Evolutionary conservation across 2,888 invertebrate genomes (phyloP), one percentile per base, ranked within the genome.

Genomic region (Drosophila acutilabella): DNA sequence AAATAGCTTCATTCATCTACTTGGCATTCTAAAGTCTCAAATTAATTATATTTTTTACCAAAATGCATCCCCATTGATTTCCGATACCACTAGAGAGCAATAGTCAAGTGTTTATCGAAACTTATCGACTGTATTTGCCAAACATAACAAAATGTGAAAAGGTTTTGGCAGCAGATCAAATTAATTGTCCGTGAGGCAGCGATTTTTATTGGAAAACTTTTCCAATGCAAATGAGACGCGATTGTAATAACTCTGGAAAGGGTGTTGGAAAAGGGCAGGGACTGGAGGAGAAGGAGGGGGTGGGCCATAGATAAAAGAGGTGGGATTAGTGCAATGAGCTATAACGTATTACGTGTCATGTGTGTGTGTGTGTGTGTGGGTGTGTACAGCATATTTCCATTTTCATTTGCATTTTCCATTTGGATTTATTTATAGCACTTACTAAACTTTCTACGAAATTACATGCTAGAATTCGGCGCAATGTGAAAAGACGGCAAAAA

Each of bases 361-460:
- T 54, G 8, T 41, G 13, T 50, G 52, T 30, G 2, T 30, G 8
- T 30, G 7, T 26, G 7, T 26, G 26, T 26, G 30, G 8, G 30
- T 30, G 30, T 30, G 30, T 47, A 60, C 47, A 50, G 65, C 66
- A 58, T 41, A 61, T 77, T 71, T 60, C 16, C 76, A 71, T 75
- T 74, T 50, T 18, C 50, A 64, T 53, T 61, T n/a, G 20, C 65
- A 58, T 71, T 70, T 71, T 65, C 54, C 76, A 78, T 76, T 76
- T 75, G 65, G 53, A 79, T 79, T 79, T 80, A 76, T 77, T 77
- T 77, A 80, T 77, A 68, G 77, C 76, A 67, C 77, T 77, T 76
- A 67, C 84, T 86, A 88, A 83, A 83, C 87, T 86, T 86, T 58
- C 53, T 65, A 62, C 67, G 66, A 81, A 88, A 88, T 88, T 86